A percentile compares a stretch with the other conserved stretches of the same genome.
Conservation (phyloP, 2,888 invertebrate genomes). For the Galerucella pusilla region DNA sequence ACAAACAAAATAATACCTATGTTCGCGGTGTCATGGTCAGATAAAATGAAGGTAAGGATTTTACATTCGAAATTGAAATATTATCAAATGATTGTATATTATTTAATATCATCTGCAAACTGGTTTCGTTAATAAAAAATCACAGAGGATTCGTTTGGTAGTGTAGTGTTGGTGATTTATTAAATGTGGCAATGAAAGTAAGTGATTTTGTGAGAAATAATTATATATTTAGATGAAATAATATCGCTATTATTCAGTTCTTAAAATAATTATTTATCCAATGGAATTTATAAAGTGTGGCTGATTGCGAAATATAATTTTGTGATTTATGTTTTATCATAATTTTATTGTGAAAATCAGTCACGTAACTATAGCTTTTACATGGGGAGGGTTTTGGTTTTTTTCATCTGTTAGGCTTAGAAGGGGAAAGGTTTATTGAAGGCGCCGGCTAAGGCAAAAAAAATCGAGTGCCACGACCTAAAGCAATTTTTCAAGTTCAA, state of each 20-base stretch:
- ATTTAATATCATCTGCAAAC: background rate
- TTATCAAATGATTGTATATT: background rate
- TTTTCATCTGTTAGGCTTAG: too few relatives aligned
- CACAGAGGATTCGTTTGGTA: background rate
- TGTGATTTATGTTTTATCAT: too few relatives aligned
- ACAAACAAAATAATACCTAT: background rate
- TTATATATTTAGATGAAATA: background rate
- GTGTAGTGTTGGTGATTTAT: background rate
- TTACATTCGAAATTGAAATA: background rate
- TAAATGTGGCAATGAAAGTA: background rate
- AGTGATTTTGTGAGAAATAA: background rate
- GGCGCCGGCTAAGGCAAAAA: too few relatives aligned
- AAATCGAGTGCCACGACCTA: too few relatives aligned
- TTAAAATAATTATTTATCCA: too few relatives aligned
- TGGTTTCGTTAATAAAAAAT: background rate
- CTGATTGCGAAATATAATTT: too few relatives aligned
- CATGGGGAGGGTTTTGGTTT: too few relatives aligned
- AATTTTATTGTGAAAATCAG: too few relatives aligned
- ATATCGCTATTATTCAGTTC: background rate
- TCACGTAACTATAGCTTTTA: too few relatives aligned
- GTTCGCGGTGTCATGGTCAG: background rate
- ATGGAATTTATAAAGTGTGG: too few relatives aligned
- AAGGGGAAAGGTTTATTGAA: too few relatives aligned
- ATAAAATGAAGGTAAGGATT: slow-evolving; percentile 4
- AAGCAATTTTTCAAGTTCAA: too few relatives aligned